A percentile compares a stretch with the other conserved stretches of the same genome.
Conservation (phyloP, 2,888 invertebrate species). For the Drosophila pegasa region DNA sequence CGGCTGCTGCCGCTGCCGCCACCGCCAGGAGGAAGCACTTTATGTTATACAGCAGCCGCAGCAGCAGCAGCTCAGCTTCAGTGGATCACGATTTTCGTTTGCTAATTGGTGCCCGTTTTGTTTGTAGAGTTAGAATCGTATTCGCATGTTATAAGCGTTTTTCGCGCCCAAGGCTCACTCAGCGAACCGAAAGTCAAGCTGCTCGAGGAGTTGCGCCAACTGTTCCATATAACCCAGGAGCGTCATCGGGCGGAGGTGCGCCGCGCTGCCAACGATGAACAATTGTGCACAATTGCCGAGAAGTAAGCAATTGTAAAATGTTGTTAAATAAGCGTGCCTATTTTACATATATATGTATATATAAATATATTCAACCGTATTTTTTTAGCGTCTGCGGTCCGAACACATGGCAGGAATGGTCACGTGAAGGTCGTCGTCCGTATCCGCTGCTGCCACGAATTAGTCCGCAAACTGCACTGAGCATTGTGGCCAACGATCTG, state of each 20-base stretch:
- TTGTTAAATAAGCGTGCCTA: slow-evolving; percentile 28
- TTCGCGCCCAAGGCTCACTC: slow-evolving; percentile 96
- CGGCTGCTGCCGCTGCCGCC: slow-evolving; percentile 15
- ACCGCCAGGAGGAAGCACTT: slow-evolving; percentile 28
- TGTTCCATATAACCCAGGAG: slow-evolving; percentile 94
- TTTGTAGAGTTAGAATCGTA: slow-evolving; percentile 95
- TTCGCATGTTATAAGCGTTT: slow-evolving; percentile 94
- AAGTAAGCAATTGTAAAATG: slow-evolving; percentile 87
- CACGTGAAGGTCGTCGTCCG: slow-evolving; percentile 93
- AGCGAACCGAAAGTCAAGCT: slow-evolving; percentile 93
- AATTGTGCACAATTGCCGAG: slow-evolving; percentile 94
- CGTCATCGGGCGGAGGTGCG: slow-evolving; percentile 96
- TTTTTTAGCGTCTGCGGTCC: slow-evolving; percentile 87
- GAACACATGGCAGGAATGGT: slow-evolving; percentile 91
- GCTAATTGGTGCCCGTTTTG: slow-evolving; percentile 20
- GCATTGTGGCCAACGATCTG: slow-evolving; percentile 92
- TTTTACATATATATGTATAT: neutral
- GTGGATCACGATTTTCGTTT: slow-evolving; percentile 8
- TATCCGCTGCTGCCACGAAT: slow-evolving; percentile 93
- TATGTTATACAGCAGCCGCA: slow-evolving; percentile 6
- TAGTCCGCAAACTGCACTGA: slow-evolving; percentile 93
- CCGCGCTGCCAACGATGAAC: slow-evolving; percentile 96
- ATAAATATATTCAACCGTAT: slow-evolving; percentile 16
- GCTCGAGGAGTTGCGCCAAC: slow-evolving; percentile 92
- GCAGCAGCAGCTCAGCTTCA: slow-evolving; percentile 1